phyloP scores from a whole-genome alignment of 2,888 invertebrate genomes.

The Odontocolon sp. region DNA sequence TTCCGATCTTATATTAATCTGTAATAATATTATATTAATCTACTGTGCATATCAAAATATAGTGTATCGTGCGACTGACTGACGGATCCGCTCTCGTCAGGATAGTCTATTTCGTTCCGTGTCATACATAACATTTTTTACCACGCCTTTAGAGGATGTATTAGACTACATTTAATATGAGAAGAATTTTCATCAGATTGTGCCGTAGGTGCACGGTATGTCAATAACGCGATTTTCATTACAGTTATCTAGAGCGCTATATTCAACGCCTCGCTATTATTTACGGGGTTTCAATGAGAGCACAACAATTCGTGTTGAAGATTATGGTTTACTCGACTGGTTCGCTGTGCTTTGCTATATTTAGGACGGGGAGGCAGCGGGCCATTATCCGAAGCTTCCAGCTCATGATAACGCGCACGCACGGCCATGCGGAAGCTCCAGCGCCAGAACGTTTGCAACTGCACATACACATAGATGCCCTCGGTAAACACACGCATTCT shows the following conservation, averaged over 20 bases:
- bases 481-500: constrained; percentile 58
- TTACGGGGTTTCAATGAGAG: constrained; percentile 35
- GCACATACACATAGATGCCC: constrained; percentile 41
- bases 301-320: constrained; percentile 39
- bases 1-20: too few species aligned
- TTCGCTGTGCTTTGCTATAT: too few species aligned
- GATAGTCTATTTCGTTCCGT: too few species aligned
- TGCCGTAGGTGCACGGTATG: neutral
- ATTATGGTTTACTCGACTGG: constrained; percentile 55
- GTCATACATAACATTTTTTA: too few species aligned
- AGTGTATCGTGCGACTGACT: too few species aligned
- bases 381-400: constrained; percentile 63
- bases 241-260: constrained; percentile 36
- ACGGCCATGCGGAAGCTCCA: constrained; percentile 22
- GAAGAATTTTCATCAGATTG: neutral
- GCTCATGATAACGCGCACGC: constrained; percentile 62
- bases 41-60: too few species aligned
- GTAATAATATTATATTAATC: too few species aligned
- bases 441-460: constrained; percentile 30
- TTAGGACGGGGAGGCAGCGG: constrained; percentile 51
- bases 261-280: constrained; percentile 32
- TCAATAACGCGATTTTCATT: constrained; percentile 2
- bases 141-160: too few species aligned
- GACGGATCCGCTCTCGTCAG: too few species aligned
- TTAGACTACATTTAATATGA: too few species aligned